These are phyloP conservation scores for Hydroisotoma schaefferi DNA, from an alignment of 2,888 invertebrate genomes.

Conservation along the genomic window DNA sequence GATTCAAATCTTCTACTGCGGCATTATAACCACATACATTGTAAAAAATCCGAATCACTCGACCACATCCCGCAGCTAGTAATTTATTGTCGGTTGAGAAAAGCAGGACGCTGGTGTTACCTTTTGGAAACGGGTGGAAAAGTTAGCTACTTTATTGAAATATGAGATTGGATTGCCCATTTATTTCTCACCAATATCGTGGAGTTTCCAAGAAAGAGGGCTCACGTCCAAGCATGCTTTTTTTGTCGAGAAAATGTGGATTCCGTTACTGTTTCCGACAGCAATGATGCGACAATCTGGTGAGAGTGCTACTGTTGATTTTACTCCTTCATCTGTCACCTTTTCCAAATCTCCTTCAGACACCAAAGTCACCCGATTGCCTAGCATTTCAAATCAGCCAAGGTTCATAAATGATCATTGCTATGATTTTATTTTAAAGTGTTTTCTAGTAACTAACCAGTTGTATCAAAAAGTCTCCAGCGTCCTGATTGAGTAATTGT, in stretches of 20 bases:
- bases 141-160: not conserved
- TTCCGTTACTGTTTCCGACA: slow-evolving; percentile 62
- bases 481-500: slow-evolving; percentile 83
- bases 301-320: slow-evolving; percentile 23
- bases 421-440: not conserved
- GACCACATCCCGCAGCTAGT: slow-evolving; percentile 70
- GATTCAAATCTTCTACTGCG: slow-evolving; percentile 50
- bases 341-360: slow-evolving; percentile 10
- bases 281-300: slow-evolving; percentile 57
- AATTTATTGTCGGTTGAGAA: slow-evolving; percentile 75
- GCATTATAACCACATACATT: slow-evolving; percentile 68
- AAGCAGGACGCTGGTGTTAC: slow-evolving; percentile 63
- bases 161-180: not conserved
- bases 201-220: slow-evolving; percentile 51
- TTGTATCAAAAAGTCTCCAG: slow-evolving; percentile 81
- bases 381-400: slow-evolving; percentile 13
- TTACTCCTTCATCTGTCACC: not conserved
- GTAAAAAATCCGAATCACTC: slow-evolving; percentile 71
- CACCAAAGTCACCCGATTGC: slow-evolving; percentile 25
- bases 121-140: too few relatives aligned
- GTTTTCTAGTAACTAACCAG: slow-evolving; percentile 58
- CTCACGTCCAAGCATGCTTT: slow-evolving; percentile 60
- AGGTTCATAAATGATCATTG: not conserved
- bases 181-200: slow-evolving; percentile 2
- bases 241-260: slow-evolving; percentile 69